phyloP scores from a whole-genome alignment of 1,140 invertebrate genomes.

The Atopsyche davidsoni region DNA sequence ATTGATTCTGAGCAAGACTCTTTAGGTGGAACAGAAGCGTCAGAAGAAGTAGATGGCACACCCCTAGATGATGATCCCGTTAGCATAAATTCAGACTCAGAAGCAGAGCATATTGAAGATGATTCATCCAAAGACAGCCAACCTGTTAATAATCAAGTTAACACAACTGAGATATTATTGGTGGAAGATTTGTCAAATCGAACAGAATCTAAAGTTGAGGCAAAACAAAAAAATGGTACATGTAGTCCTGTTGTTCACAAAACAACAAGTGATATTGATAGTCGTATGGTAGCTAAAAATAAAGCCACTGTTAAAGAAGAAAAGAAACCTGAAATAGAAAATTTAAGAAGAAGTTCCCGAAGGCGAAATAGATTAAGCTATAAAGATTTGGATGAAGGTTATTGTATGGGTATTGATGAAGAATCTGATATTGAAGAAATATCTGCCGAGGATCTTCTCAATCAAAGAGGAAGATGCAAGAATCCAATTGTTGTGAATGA shows the following conservation, averaged over 20 bases:
- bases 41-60: slow-evolving; percentile 8
- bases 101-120: slow-evolving; percentile 24
- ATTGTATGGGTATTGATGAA: slow-evolving; percentile 57
- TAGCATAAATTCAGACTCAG: slow-evolving; percentile 30
- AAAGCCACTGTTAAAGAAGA: slow-evolving; percentile 27
- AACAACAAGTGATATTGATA: slow-evolving; percentile 26
- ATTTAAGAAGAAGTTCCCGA: slow-evolving; percentile 51
- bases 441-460: slow-evolving; percentile 59
- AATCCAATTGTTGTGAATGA: slow-evolving; percentile 66
- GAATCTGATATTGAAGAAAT: slow-evolving; percentile 60
- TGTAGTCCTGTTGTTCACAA: slow-evolving; percentile 16
- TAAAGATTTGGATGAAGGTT: slow-evolving; percentile 54
- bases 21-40: slow-evolving; percentile 18
- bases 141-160: background rate
- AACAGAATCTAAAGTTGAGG: slow-evolving; percentile 4
- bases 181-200: slow-evolving; percentile 34
- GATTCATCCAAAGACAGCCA: slow-evolving; percentile 23
- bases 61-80: slow-evolving; percentile 28
- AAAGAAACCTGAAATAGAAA: slow-evolving; percentile 22
- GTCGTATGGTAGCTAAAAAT: slow-evolving; percentile 26
- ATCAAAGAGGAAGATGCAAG: slow-evolving; percentile 38
- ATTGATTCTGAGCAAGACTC: slow-evolving; percentile 26
- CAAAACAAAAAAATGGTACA: slow-evolving; percentile 16
- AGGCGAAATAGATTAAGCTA: slow-evolving; percentile 60
- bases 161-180: slow-evolving; percentile 22